Base-by-base conservation (phyloP, 2,888 invertebrate genomes). In the Dryadula phaetusa region DNA sequence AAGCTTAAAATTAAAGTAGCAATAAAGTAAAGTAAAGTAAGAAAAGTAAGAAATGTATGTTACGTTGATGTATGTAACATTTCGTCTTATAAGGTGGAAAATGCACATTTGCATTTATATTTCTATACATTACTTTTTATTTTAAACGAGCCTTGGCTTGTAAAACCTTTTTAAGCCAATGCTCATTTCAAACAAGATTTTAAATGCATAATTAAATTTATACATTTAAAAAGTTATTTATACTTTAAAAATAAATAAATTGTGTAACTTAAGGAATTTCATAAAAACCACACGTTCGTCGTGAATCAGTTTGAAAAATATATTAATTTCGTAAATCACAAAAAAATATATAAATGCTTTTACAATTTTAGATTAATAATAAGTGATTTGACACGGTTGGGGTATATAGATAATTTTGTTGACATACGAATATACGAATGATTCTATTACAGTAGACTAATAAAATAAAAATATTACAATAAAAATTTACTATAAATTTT, bases 111-210 rank as follows among this genome's bases (percentile, higher is more conserved):
- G 22, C 34, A 37, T n/a, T 22, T 14, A 22, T 3, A 56, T 40
- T 34, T 22, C n/a, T 22, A 40, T 22, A n/a, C 34, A 54, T 54
- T 56, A 28, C 10, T 52, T 52, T 16, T 52, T 32, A 28, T 16
- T 32, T 52, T 1, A 52, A 28, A 7, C 16, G 8, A 52, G 16
- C 52, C 52, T 52, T 32, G 52, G 52, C 28, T 28, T 18, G 32
- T 16, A 32, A 32, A 20, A 16, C 52, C 28, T 52, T 52, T 32
- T 28, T 5, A 16, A 16, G 16, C n/a, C n/a, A n/a, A n/a, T n/a
- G n/a, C n/a, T n/a, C n/a, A n/a, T n/a, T n/a, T n/a, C n/a, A n/a
- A n/a, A 32, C 0, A 52, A 32, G 1, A 32, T 12, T 52, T 52
- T 8, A 32, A 16, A 32, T 28, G 10, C 2, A 16, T 16, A 32